Evolutionary conservation across 1,140 invertebrate genomes (phyloP), one percentile per base, ranked within the genome.

Genomic region (Dufourea novaeangliae): DNA sequence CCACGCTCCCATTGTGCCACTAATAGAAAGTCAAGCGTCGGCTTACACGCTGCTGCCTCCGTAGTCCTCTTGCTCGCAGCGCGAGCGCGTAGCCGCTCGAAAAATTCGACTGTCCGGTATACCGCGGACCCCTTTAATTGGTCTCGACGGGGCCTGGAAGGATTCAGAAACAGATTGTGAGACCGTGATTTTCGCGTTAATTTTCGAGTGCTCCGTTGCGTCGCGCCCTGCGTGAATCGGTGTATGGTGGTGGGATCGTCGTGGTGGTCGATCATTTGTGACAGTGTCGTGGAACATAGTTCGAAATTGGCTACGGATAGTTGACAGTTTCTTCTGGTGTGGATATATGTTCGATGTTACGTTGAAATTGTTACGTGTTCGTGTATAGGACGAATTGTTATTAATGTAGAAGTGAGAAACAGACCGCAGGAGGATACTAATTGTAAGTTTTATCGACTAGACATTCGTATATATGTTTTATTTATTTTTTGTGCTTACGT

Each of bases 1-100:
- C 82, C 83, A 85, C 83, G 74, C 84, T 88, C 72, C 86, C 88
- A 92, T 92, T 92, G 91, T 92, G 83, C 90, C 82, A 88, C 80
- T 88, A 89, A 89, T 90, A 89, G 89, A 90, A 89, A 90, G 88
- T 88, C 81, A 87, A 88, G 86, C 82, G 73, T 87, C 71, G 63
- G 79, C 80, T 89, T 86, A 83, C 85, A 79, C n/a, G 32, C 52
- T 64, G 66, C n/a, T 14, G 41, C 34, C n/a, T 27, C 17, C 27
- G 22, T 17, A 52, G 52, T 20, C 61, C 61, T 37, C 29, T 52
- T n/a, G 52, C 69, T 25, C n/a, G n/a, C n/a, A n/a, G 29, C 54
- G 63, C 54, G 52, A 8, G 27, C 32, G 41, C 50, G n/a, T n/a
- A n/a, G n/a, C 29, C 17, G 46, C n/a, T 71, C 41, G 44, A 54